Evolutionary conservation across 2,888 invertebrate species (phyloP), one percentile per base, ranked within the genome.

Genomic region (Xylota sylvarum): DNA sequence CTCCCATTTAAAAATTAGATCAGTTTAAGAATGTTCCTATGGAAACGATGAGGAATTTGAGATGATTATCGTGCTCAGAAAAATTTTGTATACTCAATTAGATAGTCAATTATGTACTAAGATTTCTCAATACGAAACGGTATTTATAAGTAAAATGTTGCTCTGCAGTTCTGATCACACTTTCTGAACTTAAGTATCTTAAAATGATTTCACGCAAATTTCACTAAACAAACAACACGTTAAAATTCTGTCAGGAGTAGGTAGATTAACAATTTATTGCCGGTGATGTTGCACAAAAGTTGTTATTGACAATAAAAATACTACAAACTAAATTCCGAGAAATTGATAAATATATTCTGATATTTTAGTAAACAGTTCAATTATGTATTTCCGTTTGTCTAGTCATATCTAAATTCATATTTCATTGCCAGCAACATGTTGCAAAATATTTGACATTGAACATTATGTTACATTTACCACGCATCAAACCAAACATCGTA

Each of bases 401-500:
- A 7, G 7, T 10, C 2, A 5, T 48, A 19, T 48, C 0, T 19
- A 4, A 9, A 19, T 9, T 7, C 10, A 23, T 50, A 23, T 23
- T 50, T 27, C 23, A n/a, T 43, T 35, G 52, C n/a, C 19, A 32
- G 46, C 64, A 48, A 64, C 48, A 64, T 64, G 46, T 64, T 64
- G 46, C 64, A 23, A 4, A 17, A 9, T 19, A 19, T 7, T 50
- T 12, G 23, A 14, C 12, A 12, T 40, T 40, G 40, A 40, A 4
- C n/a, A n/a, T n/a, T 40, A 40, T 9, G 27, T 46, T 4, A 62
- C 30, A 30, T 46, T 43, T 12, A 27, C 9, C 50, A 27, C 23
- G 1, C 17, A 30, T 6, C n/a, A 12, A 23, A 23, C 7, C 27
- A 23, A 30, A 62, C 43, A 23, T 64, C 46, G 40, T 14, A n/a